A percentile compares a stretch with the other conserved stretches of the same genome.
Evolutionary conservation across 2,888 invertebrate species (phyloP).

Genomic region (Trachelus stipa): DNA sequence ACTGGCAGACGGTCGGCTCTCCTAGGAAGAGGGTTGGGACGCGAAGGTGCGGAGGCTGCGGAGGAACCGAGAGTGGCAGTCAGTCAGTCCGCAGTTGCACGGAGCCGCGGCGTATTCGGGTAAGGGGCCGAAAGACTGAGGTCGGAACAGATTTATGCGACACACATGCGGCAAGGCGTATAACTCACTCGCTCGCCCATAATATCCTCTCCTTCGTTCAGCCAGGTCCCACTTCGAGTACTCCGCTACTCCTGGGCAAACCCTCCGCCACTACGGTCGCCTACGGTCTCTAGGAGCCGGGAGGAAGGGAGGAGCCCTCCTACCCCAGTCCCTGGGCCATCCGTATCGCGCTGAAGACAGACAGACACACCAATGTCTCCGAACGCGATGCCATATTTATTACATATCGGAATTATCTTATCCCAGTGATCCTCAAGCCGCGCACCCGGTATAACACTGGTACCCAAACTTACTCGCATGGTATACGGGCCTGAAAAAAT

Average conservation of each 20-base stretch:
- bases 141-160: slow-evolving; percentile 65
- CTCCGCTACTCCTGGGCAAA: slow-evolving; percentile 51
- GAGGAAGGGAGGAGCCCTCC: slow-evolving; percentile 1
- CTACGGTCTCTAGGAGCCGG: background rate
- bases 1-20: background rate
- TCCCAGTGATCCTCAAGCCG: slow-evolving; percentile 17
- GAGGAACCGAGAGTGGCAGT: slow-evolving; percentile 28
- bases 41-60: background rate
- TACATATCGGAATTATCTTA: slow-evolving; percentile 61
- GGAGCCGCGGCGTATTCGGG: slow-evolving; percentile 33
- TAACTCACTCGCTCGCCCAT: slow-evolving; percentile 66
- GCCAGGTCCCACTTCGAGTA: slow-evolving; percentile 65
- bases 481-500: background rate
- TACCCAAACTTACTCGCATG: background rate
- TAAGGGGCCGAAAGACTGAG: slow-evolving; percentile 55
- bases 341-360: slow-evolving; percentile 39
- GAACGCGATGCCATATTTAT: slow-evolving; percentile 52
- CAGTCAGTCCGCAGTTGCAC: slow-evolving; percentile 40
- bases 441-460: background rate
- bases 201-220: slow-evolving; percentile 48
- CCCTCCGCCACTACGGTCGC: slow-evolving; percentile 36
- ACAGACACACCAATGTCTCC: slow-evolving; percentile 55
- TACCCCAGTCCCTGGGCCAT: background rate
- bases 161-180: slow-evolving; percentile 65
- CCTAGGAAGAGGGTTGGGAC: background rate